phyloP scores from a whole-genome alignment of 2,113 vertebrate genomes.

The Delphinapterus leucas region DNA sequence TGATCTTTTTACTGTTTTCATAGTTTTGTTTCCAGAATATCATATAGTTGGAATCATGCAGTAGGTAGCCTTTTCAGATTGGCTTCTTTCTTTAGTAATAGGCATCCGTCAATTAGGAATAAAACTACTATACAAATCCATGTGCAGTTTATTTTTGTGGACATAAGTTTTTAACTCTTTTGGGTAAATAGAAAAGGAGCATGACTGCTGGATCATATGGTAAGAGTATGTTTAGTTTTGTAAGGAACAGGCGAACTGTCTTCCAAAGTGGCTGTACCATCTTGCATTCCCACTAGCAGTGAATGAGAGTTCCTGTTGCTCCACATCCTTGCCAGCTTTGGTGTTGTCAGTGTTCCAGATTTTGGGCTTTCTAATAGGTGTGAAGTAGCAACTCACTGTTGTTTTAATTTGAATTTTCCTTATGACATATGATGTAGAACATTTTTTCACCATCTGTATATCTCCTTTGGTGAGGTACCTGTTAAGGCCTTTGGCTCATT shows the following conservation, averaged over 20 bases:
- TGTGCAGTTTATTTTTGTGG: neutral
- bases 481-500: neutral
- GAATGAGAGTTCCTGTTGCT: neutral
- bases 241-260: neutral
- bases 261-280: neutral
- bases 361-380: neutral
- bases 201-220: neutral
- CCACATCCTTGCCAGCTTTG: neutral
- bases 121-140: neutral
- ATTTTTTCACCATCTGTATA: neutral
- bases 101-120: neutral
- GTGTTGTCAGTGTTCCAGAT: neutral
- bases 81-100: neutral
- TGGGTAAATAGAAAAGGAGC: neutral
- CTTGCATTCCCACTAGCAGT: neutral
- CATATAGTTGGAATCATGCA: neutral
- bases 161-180: neutral
- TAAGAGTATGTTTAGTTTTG: neutral
- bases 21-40: neutral
- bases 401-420: neutral
- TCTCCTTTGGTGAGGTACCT: neutral
- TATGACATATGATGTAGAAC: neutral
- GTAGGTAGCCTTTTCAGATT: neutral
- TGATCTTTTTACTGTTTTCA: neutral
- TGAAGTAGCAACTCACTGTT: neutral